Percentiles rank a stretch among this genome's conserved stretches.
Evolutionary conservation across 1,140 invertebrate genomes (phyloP).

Genomic region (Caenorhabditis briggsae): DNA sequence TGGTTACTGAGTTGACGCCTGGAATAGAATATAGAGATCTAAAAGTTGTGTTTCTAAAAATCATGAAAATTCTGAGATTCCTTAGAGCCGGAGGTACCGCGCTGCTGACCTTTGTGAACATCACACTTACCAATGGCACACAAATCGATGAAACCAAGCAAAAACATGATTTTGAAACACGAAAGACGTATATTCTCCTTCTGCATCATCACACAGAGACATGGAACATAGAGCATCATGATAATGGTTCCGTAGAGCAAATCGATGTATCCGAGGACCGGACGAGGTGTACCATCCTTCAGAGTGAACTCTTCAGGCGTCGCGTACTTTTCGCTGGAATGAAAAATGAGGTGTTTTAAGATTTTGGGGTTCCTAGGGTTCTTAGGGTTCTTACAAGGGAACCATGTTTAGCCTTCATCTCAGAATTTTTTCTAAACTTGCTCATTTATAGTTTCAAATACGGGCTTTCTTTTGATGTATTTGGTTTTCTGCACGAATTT

Average conservation of each 20-base stretch:
- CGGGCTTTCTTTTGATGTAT: no score
- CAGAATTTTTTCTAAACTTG: no score
- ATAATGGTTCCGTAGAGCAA: conserved; percentile 17
- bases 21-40: background rate
- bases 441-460: no score
- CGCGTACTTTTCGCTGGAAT: conserved; percentile 24
- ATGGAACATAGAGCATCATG: conserved; percentile 21
- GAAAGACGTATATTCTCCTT: conserved; percentile 41
- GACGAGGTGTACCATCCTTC: conserved; percentile 15
- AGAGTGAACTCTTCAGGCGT: conserved; percentile 4
- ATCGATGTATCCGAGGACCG: conserved; percentile 18
- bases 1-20: conserved; percentile 49
- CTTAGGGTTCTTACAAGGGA: no score
- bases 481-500: no score
- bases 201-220: conserved; percentile 26
- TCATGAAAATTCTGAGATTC: no score
- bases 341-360: background rate
- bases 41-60: background rate
- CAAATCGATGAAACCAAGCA: conserved; percentile 15
- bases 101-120: no score
- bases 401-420: no score
- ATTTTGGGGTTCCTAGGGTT: no score
- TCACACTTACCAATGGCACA: conserved; percentile 28
- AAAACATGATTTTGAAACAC: conserved; percentile 43
- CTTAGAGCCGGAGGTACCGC: no score